Base-by-base conservation (phyloP, 2,888 invertebrate species). In the Teleogryllus oceanicus region DNA sequence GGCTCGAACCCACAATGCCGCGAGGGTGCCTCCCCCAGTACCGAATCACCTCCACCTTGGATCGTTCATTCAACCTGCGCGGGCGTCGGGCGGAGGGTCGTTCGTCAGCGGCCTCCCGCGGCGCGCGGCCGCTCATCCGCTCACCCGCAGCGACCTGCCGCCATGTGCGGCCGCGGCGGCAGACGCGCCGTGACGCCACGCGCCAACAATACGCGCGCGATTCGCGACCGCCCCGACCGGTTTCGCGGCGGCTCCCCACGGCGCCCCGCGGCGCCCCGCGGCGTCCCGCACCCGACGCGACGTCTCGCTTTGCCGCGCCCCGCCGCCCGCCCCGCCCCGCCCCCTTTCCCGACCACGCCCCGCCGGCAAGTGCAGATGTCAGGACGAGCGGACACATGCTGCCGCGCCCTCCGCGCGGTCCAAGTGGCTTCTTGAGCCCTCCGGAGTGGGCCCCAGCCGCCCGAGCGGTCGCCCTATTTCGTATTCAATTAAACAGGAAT, bases 401-500 rank as follows among this genome's bases (percentile, higher is more conserved):
- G 62, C 62, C n/a, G 62, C 13, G 62, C 62, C 62, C n/a, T 18
- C 62, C n/a, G 13, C 62, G 62, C 62, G 62, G 12, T 81, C 78
- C 81, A 82, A 79, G 80, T 80, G 75, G 81, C 78, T 50, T 77
- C 76, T 75, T 78, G 74, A 77, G 78, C 80, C 50, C 62, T 77
- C 13, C 77, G 74, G 74, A 74, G 76, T 62, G 37, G 76, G 78
- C 78, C 50, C 49, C 49, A 75, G 49, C 49, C 77, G 49, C 18
- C 20, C 18, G 16, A 62, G 16, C 49, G 77, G 77, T 50, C 77
- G 78, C 84, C 84, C 85, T 88, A 89, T 91, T 92, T 90, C 90
- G 90, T 91, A 91, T 92, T 92, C 91, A 91, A 92, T 92, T 92
- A 91, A 90, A 91, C 91, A 90, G 91, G 90, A 90, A 90, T 90